Conservation (phyloP, 2,113 vertebrate genomes). For the Saguinus midas region DNA sequence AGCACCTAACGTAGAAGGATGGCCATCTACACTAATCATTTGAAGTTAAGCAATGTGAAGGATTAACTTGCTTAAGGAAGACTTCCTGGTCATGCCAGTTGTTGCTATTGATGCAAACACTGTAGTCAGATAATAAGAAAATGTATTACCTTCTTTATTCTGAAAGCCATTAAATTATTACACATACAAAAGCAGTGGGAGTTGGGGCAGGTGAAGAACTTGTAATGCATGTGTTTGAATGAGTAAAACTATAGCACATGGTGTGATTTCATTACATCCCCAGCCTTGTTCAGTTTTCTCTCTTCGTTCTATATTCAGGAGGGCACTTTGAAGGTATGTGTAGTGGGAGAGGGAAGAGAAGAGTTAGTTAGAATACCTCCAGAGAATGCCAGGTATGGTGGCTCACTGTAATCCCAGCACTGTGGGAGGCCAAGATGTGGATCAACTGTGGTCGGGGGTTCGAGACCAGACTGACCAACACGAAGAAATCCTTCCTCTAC, state of each 20-base stretch:
- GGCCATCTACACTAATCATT: too few species aligned
- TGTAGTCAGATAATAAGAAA: not conserved
- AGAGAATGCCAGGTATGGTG: not conserved
- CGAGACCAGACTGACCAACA: too few species aligned
- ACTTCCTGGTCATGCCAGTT: not conserved
- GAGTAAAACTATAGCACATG: not conserved
- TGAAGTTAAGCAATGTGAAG: not conserved
- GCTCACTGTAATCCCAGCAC: too few species aligned
- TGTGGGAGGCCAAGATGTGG: too few species aligned
- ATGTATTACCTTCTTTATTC: not conserved
- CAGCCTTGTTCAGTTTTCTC: not conserved
- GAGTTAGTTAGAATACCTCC: conserved; percentile 52
- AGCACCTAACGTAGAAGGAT: not conserved
- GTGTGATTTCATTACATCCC: not conserved
- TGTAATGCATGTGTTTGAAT: not conserved
- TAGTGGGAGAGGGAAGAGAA: not conserved
- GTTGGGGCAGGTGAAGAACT: not conserved
- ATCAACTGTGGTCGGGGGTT: too few species aligned
- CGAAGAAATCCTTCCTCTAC: too few species aligned
- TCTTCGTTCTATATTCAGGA: not conserved
- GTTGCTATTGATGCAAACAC: not conserved
- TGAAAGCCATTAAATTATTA: not conserved
- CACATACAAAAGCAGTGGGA: not conserved
- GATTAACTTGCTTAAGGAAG: not conserved
- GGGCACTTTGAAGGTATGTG: not conserved